Percentiles rank a stretch among this genome's conserved stretches.
phyloP scores from a whole-genome alignment of 2,888 invertebrate species.

The Dinocampus coccinellae region DNA sequence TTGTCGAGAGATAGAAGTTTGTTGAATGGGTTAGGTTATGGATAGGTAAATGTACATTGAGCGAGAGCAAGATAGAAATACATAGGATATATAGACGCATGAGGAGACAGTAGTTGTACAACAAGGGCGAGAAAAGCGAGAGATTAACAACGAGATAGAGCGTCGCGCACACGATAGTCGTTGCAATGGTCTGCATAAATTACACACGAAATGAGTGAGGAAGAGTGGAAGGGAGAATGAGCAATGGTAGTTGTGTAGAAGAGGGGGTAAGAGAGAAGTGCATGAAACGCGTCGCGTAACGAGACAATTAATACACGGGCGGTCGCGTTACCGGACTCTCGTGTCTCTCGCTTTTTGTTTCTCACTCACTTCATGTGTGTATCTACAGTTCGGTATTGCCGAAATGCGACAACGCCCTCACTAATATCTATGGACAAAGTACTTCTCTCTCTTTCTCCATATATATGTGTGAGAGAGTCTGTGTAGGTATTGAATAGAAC shows the following conservation, averaged over 20 bases:
- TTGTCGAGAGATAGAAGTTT: too few relatives aligned
- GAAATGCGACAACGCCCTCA: conserved; percentile 14
- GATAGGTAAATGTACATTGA: neutral
- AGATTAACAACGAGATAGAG: conserved; percentile 40
- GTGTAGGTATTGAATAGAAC: neutral
- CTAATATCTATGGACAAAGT: conserved; percentile 12
- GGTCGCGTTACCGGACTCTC: conserved; percentile 39
- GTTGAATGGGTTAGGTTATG: too few relatives aligned
- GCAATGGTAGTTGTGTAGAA: too few relatives aligned
- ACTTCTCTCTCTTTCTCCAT: too few relatives aligned
- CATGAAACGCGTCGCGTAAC: conserved; percentile 58
- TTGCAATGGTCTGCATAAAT: conserved; percentile 43
- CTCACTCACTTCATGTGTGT: too few relatives aligned
- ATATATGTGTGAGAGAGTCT: neutral
- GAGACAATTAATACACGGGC: conserved; percentile 64
- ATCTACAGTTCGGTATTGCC: conserved; percentile 5
- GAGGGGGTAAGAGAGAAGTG: conserved; percentile 2
- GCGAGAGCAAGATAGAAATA: neutral
- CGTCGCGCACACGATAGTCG: conserved; percentile 45
- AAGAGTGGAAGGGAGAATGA: neutral
- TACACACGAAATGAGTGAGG: conserved; percentile 21
- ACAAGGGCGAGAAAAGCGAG: conserved; percentile 17
- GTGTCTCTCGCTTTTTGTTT: neutral
- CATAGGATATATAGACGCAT: neutral
- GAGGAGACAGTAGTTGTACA: neutral